phyloP scores from a whole-genome alignment of 2,113 vertebrate species.

The Pelmatolapia mariae region DNA sequence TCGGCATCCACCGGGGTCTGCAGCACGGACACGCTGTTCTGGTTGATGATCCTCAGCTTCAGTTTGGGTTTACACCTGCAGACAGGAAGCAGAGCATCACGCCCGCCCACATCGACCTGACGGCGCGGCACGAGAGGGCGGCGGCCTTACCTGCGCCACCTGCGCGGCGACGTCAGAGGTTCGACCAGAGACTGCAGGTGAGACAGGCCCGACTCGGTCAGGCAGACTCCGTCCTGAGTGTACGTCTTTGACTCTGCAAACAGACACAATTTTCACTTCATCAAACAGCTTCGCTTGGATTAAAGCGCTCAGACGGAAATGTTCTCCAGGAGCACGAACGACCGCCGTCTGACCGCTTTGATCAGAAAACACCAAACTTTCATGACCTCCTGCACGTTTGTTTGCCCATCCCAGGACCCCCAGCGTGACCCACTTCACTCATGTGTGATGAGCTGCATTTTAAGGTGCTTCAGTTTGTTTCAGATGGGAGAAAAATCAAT shows the following conservation, averaged over 20 bases:
- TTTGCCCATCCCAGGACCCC: neutral
- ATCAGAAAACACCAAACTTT: neutral
- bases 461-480: neutral
- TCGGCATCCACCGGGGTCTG: constrained; percentile 86
- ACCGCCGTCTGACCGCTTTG: neutral
- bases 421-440: neutral
- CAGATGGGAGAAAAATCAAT: neutral
- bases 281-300: neutral
- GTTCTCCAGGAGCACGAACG: neutral
- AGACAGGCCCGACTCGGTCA: constrained; percentile 90
- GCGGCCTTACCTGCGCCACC: constrained; percentile 69
- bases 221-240: constrained; percentile 94
- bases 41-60: constrained; percentile 96
- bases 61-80: constrained; percentile 90
- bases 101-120: neutral
- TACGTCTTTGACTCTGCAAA: constrained; percentile 88
- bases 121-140: too few species aligned
- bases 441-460: neutral
- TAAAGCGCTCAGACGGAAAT: neutral
- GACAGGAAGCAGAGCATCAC: neutral
- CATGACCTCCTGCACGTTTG: neutral
- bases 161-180: constrained; percentile 79
- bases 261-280: neutral
- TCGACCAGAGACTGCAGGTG: constrained; percentile 88
- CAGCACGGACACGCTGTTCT: constrained; percentile 96